A percentile compares a stretch with the other conserved stretches of the same genome.
Evolutionary conservation across 2,113 vertebrate species (phyloP).

Genomic region (Axis porcinus): DNA sequence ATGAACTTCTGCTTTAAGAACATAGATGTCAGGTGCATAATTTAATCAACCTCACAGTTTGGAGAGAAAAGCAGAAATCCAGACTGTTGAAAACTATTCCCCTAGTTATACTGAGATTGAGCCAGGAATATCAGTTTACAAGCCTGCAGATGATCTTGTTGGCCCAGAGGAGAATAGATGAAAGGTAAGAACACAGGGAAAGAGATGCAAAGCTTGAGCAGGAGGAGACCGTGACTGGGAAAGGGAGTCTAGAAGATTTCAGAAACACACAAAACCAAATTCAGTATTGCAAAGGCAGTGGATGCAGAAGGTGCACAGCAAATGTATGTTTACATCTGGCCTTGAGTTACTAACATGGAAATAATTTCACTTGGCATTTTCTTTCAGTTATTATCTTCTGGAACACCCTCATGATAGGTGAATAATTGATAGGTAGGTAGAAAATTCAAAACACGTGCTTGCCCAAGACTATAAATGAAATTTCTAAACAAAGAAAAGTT

Average conservation of each 20-base stretch:
- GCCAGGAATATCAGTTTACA: neutral
- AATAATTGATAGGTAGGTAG: conserved; percentile 3
- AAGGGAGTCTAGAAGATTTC: neutral
- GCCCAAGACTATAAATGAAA: neutral
- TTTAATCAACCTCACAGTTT: conserved; percentile 26
- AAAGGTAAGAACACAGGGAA: neutral
- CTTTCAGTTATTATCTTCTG: neutral
- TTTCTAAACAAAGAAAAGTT: neutral
- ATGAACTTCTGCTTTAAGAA: conserved; percentile 37
- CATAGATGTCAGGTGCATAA: neutral
- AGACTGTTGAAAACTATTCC: neutral
- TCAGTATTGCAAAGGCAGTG: neutral
- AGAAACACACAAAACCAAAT: neutral
- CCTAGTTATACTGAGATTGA: neutral
- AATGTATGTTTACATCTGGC: neutral
- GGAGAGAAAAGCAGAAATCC: neutral
- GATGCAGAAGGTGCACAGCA: neutral
- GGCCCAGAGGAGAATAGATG: neutral
- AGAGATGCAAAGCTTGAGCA: neutral
- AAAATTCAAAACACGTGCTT: neutral
- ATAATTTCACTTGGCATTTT: neutral
- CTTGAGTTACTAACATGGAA: neutral
- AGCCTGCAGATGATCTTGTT: neutral
- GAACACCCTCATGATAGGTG: neutral
- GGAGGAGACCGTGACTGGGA: neutral